A percentile compares a stretch with the other conserved stretches of the same genome.
Conservation (phyloP, 2,797 vertebrate species). For the Rallus crepitans region DNA sequence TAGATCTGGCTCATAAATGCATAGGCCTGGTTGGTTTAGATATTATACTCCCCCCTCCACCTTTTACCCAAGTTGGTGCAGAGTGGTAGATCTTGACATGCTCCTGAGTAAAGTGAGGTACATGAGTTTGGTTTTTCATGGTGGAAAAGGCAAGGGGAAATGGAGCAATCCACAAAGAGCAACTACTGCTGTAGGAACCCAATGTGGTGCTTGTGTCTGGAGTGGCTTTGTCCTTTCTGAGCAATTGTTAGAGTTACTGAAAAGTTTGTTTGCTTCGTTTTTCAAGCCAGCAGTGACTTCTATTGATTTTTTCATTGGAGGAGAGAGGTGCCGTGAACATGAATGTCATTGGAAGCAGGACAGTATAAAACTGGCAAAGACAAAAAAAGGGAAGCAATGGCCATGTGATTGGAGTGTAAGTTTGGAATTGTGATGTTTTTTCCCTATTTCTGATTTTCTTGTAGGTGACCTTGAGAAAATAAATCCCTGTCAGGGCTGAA, state of each 20-base stretch:
- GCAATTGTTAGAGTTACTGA: background rate
- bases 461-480: background rate
- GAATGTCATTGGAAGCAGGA: background rate
- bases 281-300: background rate
- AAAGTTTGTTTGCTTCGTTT: constrained; percentile 3
- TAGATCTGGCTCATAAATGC: constrained; percentile 39
- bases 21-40: constrained; percentile 35
- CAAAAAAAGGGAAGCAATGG: background rate
- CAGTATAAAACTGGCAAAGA: background rate
- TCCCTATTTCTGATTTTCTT: background rate
- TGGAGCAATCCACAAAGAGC: background rate
- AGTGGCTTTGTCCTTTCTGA: constrained; percentile 33
- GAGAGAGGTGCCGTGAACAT: background rate
- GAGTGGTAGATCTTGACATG: background rate
- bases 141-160: constrained; percentile 11
- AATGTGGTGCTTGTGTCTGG: background rate
- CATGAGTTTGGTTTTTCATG: constrained; percentile 30
- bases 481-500: background rate
- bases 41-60: background rate
- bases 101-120: constrained; percentile 16
- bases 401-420: background rate
- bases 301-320: background rate
- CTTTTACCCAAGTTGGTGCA: constrained; percentile 25
- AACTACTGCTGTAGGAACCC: background rate
- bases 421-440: background rate